Base-by-base conservation (phyloP, 2,888 invertebrate species). In the Apodemia duryi region DNA sequence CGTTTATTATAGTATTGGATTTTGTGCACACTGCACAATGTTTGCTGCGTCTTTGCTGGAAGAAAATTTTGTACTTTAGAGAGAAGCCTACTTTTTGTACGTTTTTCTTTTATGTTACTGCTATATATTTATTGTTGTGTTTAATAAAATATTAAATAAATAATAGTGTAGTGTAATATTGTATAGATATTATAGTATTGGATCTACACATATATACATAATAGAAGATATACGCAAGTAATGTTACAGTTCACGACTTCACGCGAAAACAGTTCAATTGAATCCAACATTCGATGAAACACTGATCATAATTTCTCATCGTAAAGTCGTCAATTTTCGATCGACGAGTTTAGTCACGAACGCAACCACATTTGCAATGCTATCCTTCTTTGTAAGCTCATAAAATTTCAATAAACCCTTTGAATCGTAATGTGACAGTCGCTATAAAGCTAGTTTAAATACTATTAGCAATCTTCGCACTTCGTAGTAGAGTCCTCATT, bases 351-450 rank as follows among this genome's bases (percentile, higher is more conserved):
- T 74, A 85, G 86, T 89, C 88, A 87, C 87, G 88, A 76, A 66
- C 70, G 49, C 49, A 68, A 69, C 63, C 79, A 77, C 82, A 86
- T 85, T 85, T 79, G 85, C 85, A 78, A 88, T 88, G 85, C 88
- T 64, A 70, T 68, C 77, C 86, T 85, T 84, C 85, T 83, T 82
- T 79, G 86, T 84, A 82, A 82, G 76, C 81, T 84, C 82, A 83
- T 90, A 88, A 89, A 90, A 89, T 83, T 86, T 89, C 88, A 88
- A 87, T 87, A 77, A 82, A 78, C 81, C 88, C 89, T 85, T 83
- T 79, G 84, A 84, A 88, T 90, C 86, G 81, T 79, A 86, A 89
- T 86, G 72, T 66, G 71, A 71, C 69, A 70, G 77, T 71, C 73
- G 77, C 79, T 77, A 81, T 83, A 83, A 84, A 83, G 78, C 78